Evolutionary conservation across 2,113 vertebrate genomes (phyloP), one percentile per base, ranked within the genome.

Genomic region (Cyphomyrus discorhynchus): DNA sequence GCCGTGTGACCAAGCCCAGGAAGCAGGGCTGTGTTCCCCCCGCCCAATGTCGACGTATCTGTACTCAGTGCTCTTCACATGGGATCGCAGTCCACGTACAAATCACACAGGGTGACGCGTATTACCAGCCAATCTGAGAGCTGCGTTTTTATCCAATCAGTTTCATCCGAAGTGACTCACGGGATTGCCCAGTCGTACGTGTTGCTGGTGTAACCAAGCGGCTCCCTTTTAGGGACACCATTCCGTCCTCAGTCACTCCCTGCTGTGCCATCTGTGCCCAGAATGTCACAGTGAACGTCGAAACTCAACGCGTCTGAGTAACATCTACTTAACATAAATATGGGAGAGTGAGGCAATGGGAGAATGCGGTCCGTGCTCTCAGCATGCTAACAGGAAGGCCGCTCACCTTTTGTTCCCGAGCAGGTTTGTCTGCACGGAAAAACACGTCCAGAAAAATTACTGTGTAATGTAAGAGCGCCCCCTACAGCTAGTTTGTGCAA

Each of bases 391-490:
- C 74, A 42, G 74, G 70, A 80, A 35, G 31, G 45, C 17, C 21
- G 9, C 45, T 45, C 82, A 24, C 21, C 82, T 84, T 45, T 84
- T 47, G 82, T 47, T 46, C 19, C 19, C 19, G 1, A 21, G 42
- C 42, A 84, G 82, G 82, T 84, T 47, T 46, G 42, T 47, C 21
- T 84, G 42, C 10, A 84, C 9, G 5, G 62, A 84, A 47, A 47
- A 84, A 84, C 42, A 84, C 10, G 0, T 11, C 9, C 39, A n/a
- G 15, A 84, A 84, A 84, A 83, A 83, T 46, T 8, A 47, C 35
- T 5, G 42, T 42, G 45, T 45, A 47, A 84, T 84, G 93, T 89
- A 91, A 94, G 53, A 95, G 95, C 94, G 91, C 95, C 95, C 94
- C 94, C 95, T 96, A 91, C 94, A 95, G 95, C 88, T 93, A 13